A percentile compares a stretch with the other conserved stretches of the same genome.
Conservation (phyloP, 2,797 vertebrate genomes). For the Hydrophis major region DNA sequence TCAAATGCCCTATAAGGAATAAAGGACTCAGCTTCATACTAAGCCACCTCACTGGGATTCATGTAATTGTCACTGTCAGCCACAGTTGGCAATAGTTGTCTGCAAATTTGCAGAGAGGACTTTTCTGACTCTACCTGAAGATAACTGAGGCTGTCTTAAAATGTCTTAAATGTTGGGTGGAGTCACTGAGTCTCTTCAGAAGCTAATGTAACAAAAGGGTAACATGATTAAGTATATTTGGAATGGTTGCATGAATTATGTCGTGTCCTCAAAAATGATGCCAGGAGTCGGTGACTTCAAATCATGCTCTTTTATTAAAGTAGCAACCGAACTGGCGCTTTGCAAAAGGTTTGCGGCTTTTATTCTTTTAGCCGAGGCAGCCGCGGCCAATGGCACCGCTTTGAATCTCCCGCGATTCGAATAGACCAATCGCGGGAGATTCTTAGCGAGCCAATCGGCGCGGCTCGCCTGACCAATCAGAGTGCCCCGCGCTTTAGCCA, state of each 20-base stretch:
- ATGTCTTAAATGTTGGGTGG: not conserved
- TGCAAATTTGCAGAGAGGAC: not conserved
- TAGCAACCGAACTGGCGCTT: no score
- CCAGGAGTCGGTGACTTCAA: no score
- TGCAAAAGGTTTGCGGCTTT: no score
- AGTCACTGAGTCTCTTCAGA: not conserved
- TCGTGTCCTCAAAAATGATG: no score
- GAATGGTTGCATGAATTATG: not conserved
- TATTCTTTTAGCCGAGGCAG: no score
- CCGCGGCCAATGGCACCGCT: no score
- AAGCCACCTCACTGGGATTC: not conserved
- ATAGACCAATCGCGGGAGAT: no score
- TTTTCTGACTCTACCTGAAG: not conserved
- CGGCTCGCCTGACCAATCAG: no score
- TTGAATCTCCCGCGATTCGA: no score
- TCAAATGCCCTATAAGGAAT: not conserved
- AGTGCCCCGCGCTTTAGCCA: no score
- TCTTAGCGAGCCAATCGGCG: no score
- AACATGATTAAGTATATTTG: not conserved
- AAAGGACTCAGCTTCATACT: not conserved
- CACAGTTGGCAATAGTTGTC: not conserved
- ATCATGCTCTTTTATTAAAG: no score
- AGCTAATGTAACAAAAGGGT: not conserved
- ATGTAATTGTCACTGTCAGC: not conserved
- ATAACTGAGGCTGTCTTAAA: not conserved